Conservation (phyloP, 2,113 vertebrate species). For the Orthochromis malagaraziensis region DNA sequence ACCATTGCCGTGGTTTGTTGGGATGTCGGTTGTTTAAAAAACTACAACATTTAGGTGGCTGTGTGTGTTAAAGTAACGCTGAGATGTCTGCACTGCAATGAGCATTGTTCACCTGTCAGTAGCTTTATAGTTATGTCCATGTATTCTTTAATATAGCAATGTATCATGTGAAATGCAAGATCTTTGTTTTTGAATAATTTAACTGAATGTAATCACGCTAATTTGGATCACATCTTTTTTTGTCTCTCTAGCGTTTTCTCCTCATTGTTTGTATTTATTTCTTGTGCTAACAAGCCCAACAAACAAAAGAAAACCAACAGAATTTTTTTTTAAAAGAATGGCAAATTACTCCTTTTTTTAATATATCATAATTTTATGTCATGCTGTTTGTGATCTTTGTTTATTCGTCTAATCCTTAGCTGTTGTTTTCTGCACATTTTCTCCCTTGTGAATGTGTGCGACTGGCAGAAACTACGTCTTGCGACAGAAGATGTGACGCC, state of each 20-base stretch:
- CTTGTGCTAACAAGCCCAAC: background rate
- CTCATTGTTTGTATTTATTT: background rate
- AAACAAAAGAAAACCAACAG: background rate
- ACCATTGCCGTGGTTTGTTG: background rate
- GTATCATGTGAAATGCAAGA: background rate
- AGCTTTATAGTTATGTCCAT: background rate
- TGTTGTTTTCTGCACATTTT: background rate
- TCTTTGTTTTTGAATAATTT: background rate
- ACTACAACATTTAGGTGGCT: background rate
- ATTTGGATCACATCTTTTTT: background rate
- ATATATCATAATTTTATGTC: background rate
- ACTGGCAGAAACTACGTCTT: background rate
- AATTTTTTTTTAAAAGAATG: fast-evolving
- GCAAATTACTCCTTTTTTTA: background rate
- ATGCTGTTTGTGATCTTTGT: background rate
- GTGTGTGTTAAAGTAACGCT: background rate
- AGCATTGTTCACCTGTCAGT: background rate
- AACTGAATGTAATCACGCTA: too few relatives aligned
- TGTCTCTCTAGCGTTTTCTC: background rate
- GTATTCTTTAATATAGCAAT: background rate
- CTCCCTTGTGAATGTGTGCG: background rate
- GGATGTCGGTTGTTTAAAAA: background rate
- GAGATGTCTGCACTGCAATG: background rate
- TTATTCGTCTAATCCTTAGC: background rate
- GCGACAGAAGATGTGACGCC: background rate